A percentile compares a stretch with the other conserved stretches of the same genome.
Evolutionary conservation across 2,797 vertebrate genomes (phyloP).

Genomic region (Erpetoichthys calabaricus): DNA sequence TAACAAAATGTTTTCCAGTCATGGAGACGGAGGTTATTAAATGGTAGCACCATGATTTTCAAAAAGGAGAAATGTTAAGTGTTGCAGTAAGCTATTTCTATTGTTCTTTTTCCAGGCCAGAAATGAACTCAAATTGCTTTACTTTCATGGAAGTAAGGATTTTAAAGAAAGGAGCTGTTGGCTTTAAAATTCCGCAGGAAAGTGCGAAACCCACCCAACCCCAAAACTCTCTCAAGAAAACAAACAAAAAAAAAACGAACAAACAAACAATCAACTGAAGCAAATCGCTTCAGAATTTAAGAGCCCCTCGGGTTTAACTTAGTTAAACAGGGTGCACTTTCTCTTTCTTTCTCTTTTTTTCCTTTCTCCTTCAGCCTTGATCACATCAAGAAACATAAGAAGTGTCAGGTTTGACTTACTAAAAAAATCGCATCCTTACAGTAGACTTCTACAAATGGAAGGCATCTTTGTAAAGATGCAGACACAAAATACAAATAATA

Average conservation of each 20-base stretch:
- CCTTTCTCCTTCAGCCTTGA: constrained; percentile 70
- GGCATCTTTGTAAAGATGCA: constrained; percentile 78
- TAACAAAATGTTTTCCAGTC: constrained; percentile 71
- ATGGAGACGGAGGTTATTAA: constrained; percentile 75
- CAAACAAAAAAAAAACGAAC: constrained; percentile 46
- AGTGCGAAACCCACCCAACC: constrained; percentile 74
- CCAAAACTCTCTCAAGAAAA: constrained; percentile 60
- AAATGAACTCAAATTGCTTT: constrained; percentile 92
- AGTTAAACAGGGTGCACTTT: constrained; percentile 60
- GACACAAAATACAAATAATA: constrained; percentile 53
- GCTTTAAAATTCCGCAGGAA: constrained; percentile 65
- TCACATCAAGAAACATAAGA: constrained; percentile 77
- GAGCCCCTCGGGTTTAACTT: constrained; percentile 72
- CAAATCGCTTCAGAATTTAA: constrained; percentile 18
- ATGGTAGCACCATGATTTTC: constrained; percentile 92
- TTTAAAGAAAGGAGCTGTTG: constrained; percentile 68
- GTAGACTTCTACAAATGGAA: constrained; percentile 70
- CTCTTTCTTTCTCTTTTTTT: constrained; percentile 32
- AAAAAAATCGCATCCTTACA: constrained; percentile 65
- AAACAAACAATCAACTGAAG: no score
- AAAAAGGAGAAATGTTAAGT: constrained; percentile 67
- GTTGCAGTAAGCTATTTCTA: constrained; percentile 73
- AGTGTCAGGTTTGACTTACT: constrained; percentile 57
- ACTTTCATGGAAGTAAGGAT: constrained; percentile 83
- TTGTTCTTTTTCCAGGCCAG: constrained; percentile 78